phyloP scores from a whole-genome alignment of 2,797 vertebrate genomes.

The Pipistrellus nathusii region DNA sequence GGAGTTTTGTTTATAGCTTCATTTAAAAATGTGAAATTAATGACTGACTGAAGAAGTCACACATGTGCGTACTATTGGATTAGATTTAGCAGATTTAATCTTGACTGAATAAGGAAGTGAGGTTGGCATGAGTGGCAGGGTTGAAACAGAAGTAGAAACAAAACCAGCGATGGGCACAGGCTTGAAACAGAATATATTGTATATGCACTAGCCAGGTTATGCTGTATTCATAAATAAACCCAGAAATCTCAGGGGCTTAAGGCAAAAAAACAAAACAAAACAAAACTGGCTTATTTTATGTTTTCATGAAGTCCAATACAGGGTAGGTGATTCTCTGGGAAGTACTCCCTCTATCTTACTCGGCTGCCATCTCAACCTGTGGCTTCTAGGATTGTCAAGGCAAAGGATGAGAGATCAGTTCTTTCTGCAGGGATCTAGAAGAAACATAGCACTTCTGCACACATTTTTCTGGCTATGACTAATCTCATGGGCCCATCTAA shows the following conservation, averaged over 20 bases:
- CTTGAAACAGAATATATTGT: not conserved
- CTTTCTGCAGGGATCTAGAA: not conserved
- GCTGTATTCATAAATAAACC: conserved; percentile 6
- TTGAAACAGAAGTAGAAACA: conserved; percentile 51
- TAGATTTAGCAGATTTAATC: conserved; percentile 47
- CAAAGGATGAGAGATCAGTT: not conserved
- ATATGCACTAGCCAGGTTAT: not conserved
- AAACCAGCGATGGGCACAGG: not conserved
- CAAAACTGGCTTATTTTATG: not conserved
- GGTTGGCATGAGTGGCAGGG: conserved; percentile 35
- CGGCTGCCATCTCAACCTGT: not conserved
- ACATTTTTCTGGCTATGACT: not conserved
- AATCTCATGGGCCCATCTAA: not conserved
- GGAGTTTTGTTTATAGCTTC: conserved; percentile 54
- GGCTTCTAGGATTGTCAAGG: conserved; percentile 16
- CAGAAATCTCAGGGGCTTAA: not conserved
- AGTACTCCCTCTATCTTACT: not conserved
- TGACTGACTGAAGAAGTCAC: conserved; percentile 26
- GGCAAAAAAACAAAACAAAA: not conserved
- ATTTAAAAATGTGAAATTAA: conserved; percentile 40
- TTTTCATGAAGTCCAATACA: not conserved
- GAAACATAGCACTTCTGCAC: not conserved
- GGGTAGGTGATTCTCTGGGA: not conserved
- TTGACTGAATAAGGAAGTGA: conserved; percentile 33
- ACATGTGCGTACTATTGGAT: not conserved